Conservation (phyloP, 53 echinoderm and acorn worm genomes). For the Holothuria leucospilota region DNA sequence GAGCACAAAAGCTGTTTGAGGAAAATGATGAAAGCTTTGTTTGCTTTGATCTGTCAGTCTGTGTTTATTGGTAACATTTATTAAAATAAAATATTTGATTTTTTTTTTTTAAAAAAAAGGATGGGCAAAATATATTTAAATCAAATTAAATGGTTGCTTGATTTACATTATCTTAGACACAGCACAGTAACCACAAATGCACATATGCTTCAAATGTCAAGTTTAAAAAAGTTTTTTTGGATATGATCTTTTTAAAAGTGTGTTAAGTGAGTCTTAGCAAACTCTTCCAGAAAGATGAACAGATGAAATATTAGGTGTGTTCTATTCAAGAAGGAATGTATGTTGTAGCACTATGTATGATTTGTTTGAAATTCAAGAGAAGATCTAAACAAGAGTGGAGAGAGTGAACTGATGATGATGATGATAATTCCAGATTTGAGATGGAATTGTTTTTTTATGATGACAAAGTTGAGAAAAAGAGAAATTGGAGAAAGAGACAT, state of each 20-base stretch:
- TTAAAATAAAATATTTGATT: background rate
- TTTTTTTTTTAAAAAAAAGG: background rate
- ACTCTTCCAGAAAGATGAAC: slow-evolving; percentile 23
- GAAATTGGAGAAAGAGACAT: slow-evolving; percentile 25
- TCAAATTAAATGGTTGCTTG: slow-evolving; percentile 42
- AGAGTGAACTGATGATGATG: slow-evolving; percentile 11
- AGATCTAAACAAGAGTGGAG: background rate
- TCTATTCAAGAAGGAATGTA: slow-evolving; percentile 6
- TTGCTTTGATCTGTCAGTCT: too few species aligned
- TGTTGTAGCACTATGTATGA: slow-evolving; percentile 33
- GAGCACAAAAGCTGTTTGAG: too few species aligned
- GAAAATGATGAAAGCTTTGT: too few species aligned
- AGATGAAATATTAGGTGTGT: too few species aligned
- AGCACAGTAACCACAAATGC: slow-evolving; percentile 48
- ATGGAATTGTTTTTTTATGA: slow-evolving; percentile 23
- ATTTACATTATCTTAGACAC: slow-evolving; percentile 40
- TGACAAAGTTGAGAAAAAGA: background rate
- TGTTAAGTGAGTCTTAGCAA: slow-evolving; percentile 42
- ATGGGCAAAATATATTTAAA: slow-evolving; percentile 3
- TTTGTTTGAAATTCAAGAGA: slow-evolving; percentile 20
- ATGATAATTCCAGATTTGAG: slow-evolving; percentile 21
- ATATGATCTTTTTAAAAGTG: slow-evolving; percentile 15
- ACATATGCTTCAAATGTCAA: slow-evolving; percentile 18
- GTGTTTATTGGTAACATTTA: too few species aligned
- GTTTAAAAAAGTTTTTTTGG: slow-evolving; percentile 4